phyloP scores from a whole-genome alignment of 1,140 invertebrate species.

The Paraescarpia echinospica region DNA sequence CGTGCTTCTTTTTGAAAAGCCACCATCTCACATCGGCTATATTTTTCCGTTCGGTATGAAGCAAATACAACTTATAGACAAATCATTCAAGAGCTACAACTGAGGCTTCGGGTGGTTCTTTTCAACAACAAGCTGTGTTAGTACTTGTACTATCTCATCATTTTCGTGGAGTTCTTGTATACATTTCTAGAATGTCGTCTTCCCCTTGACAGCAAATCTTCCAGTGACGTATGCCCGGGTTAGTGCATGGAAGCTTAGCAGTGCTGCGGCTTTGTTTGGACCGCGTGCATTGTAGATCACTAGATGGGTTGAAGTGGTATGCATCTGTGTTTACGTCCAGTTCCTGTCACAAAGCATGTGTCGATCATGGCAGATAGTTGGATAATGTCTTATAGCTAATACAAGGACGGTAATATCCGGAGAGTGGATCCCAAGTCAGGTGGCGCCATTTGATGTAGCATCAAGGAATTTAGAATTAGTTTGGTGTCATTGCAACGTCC shows the following conservation, averaged over 20 bases:
- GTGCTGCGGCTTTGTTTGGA: too few relatives aligned
- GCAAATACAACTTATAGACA: constrained; percentile 12
- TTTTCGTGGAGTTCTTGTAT: neutral
- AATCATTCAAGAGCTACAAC: neutral
- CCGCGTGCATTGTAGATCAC: constrained; percentile 5
- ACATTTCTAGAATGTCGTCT: constrained; percentile 14
- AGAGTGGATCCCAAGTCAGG: constrained; percentile 17
- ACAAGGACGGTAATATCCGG: constrained; percentile 25
- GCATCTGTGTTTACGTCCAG: neutral
- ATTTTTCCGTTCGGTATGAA: neutral
- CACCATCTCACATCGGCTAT: neutral
- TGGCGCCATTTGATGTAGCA: constrained; percentile 20
- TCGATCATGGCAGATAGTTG: neutral
- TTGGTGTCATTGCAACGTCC: constrained; percentile 29
- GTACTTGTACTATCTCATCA: constrained; percentile 9
- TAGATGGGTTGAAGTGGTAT: constrained; percentile 16
- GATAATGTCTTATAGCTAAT: constrained; percentile 22
- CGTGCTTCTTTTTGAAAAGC: constrained; percentile 22
- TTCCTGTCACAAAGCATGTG: constrained; percentile 22
- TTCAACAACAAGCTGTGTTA: neutral
- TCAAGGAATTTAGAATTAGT: constrained; percentile 29
- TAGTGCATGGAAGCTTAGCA: constrained; percentile 14
- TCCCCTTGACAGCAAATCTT: constrained; percentile 15
- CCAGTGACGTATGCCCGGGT: constrained; percentile 12
- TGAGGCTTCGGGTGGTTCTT: neutral